These are phyloP conservation scores for Grapholita molesta DNA, from an alignment of 1,140 invertebrate species.

Conservation along the genomic window DNA sequence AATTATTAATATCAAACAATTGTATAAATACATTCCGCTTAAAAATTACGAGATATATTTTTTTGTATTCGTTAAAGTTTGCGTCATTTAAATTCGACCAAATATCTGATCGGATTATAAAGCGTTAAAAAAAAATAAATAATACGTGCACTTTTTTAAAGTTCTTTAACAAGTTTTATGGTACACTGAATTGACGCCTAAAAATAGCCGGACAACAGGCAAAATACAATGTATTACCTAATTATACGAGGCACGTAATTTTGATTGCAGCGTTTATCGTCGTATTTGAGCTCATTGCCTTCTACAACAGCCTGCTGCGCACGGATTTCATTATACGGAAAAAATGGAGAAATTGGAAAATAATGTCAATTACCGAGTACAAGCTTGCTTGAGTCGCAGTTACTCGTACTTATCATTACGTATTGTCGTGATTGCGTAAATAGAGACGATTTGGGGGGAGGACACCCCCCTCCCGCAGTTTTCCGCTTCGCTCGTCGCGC, in stretches of 20 bases:
- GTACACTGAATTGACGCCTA: background rate
- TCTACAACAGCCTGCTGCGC: slow-evolving; percentile 44
- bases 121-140: background rate
- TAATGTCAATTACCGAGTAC: slow-evolving; percentile 72
- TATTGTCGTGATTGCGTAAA: slow-evolving; percentile 70
- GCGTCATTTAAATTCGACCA: background rate
- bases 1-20: background rate
- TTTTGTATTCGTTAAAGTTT: background rate
- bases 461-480: slow-evolving; percentile 41
- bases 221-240: slow-evolving; percentile 17
- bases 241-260: slow-evolving; percentile 9
- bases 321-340: slow-evolving; percentile 60
- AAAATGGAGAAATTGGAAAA: slow-evolving; percentile 69
- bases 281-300: slow-evolving; percentile 11
- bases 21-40: background rate
- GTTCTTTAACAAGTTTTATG: background rate
- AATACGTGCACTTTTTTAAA: background rate
- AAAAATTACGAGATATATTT: background rate
- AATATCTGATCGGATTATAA: background rate
- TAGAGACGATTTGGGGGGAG: slow-evolving; percentile 59
- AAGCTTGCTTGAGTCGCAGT: slow-evolving; percentile 38
- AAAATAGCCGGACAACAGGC: background rate
- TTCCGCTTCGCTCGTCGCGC: slow-evolving; percentile 60
- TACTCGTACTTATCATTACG: slow-evolving; percentile 75
- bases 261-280: slow-evolving; percentile 6